These are phyloP conservation scores for Calephelis nemesis DNA, from an alignment of 1,140 invertebrate species.

Conservation along the genomic window DNA sequence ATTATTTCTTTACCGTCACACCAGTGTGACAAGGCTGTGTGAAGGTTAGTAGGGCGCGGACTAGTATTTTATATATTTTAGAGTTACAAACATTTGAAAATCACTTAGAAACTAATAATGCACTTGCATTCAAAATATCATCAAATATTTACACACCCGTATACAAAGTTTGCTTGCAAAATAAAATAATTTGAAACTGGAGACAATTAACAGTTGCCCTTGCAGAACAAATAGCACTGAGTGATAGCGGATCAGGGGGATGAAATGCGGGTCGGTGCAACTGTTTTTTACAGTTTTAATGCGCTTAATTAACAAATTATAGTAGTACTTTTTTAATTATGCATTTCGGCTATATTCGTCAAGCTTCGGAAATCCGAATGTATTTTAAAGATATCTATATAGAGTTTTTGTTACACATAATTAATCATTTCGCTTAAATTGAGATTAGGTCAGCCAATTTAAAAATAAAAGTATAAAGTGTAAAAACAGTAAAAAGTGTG, in stretches of 20 bases:
- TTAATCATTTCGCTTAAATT: no score
- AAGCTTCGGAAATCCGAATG: no score
- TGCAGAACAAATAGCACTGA: constrained; percentile 12
- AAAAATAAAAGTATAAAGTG: no score
- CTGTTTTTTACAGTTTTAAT: no score
- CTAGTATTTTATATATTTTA: not conserved
- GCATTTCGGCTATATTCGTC: no score
- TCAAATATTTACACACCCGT: not conserved
- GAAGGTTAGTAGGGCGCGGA: not conserved
- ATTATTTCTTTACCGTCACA: no score
- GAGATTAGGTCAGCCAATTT: no score
- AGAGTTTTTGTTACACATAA: no score
- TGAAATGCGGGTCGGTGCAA: not conserved
- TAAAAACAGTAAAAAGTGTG: no score
- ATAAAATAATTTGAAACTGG: not conserved
- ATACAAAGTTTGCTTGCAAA: constrained; percentile 5
- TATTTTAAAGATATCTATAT: no score
- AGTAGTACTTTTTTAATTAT: no score
- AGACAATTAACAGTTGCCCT: not conserved
- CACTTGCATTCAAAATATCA: not conserved
- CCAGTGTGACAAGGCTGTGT: not conserved
- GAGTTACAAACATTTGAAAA: not conserved
- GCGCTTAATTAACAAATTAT: no score
- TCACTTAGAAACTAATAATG: not conserved
- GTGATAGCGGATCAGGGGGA: constrained; percentile 15